phyloP scores from a whole-genome alignment of 2,113 vertebrate species.

The Hippotragus niger region DNA sequence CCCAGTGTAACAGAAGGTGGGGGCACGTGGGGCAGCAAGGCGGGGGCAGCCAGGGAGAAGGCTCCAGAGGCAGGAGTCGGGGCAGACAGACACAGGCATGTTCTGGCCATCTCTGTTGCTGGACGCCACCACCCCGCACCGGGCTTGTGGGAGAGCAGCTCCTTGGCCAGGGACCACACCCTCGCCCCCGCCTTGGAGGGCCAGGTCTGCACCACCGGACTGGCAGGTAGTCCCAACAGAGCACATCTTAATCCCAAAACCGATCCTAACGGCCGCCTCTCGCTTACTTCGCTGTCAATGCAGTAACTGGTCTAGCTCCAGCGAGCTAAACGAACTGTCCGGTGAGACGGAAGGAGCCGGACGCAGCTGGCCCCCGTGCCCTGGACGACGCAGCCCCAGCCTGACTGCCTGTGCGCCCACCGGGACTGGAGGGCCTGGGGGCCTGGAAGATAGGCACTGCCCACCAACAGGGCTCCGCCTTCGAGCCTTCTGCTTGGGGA shows the following conservation, averaged over 20 bases:
- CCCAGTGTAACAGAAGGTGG: accelerated
- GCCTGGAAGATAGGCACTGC: not conserved
- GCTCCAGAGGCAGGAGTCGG: not conserved
- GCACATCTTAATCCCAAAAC: not conserved
- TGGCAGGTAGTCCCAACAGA: not conserved
- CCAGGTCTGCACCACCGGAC: not conserved
- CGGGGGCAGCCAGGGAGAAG: not conserved
- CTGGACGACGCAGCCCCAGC: accelerated
- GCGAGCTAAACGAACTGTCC: accelerated
- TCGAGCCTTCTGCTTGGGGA: not conserved
- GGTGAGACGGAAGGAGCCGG: accelerated
- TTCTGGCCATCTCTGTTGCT: accelerated
- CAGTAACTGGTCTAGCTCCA: not conserved
- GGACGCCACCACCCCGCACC: accelerated
- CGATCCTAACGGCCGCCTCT: not conserved
- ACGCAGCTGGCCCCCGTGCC: accelerated
- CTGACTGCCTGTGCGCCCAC: accelerated
- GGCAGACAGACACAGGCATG: not conserved
- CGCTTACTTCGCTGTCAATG: not conserved
- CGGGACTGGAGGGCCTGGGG: accelerated
- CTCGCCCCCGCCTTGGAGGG: not conserved
- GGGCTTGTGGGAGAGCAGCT: accelerated
- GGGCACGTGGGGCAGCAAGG: accelerated
- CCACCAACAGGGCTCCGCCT: not conserved
- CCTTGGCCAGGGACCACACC: not conserved